phyloP scores from a whole-genome alignment of 2,797 vertebrate species.

The Diplodus puntazzo region DNA sequence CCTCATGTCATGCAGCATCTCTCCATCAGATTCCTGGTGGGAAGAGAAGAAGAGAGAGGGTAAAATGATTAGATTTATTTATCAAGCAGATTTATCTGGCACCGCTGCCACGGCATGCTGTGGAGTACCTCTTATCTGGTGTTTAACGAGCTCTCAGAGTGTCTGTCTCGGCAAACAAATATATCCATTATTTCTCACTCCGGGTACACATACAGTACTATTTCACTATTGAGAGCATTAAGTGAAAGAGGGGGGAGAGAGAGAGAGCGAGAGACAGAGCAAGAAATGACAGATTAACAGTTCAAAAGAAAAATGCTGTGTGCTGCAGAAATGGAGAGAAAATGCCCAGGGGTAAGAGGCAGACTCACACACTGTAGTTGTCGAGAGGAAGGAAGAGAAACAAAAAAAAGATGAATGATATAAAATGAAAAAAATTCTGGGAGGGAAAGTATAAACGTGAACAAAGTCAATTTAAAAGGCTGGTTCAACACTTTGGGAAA shows the following conservation, averaged over 20 bases:
- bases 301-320: conserved; percentile 70
- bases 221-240: conserved; percentile 64
- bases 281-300: conserved; percentile 75
- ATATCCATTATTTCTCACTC: conserved; percentile 72
- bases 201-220: conserved; percentile 29
- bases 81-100: conserved; percentile 75
- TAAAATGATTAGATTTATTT: conserved; percentile 75
- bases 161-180: conserved; percentile 76
- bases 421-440: conserved; percentile 15
- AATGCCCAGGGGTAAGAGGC: conserved; percentile 54
- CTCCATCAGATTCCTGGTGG: conserved; percentile 91
- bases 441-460: conserved; percentile 10
- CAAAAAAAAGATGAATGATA: conserved; percentile 8
- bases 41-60: conserved; percentile 80
- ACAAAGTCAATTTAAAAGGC: conserved; percentile 20
- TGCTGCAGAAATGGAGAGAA: conserved; percentile 69
- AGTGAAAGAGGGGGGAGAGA: conserved; percentile 28
- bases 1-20: conserved; percentile 94
- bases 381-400: conserved; percentile 22
- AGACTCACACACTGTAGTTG: conserved; percentile 23
- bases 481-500: not conserved
- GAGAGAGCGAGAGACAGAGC: conserved; percentile 20
- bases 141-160: conserved; percentile 76
- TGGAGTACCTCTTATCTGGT: conserved; percentile 71
- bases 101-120: conserved; percentile 47